phyloP scores from a whole-genome alignment of 1,140 invertebrate genomes.

The Chymomyza costata region DNA sequence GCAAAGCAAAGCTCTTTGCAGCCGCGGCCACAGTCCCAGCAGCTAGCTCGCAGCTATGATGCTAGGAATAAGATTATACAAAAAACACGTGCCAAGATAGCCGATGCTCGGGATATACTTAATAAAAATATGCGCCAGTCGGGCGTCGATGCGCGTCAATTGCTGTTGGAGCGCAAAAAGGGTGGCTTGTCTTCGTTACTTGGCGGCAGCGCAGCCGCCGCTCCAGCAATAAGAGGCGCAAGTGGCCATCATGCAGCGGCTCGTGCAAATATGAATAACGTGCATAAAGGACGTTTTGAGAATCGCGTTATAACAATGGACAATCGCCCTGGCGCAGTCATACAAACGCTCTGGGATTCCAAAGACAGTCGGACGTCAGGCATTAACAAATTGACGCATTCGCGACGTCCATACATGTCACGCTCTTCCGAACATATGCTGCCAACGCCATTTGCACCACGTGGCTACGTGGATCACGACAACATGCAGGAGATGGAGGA shows the following conservation, averaged over 20 bases:
- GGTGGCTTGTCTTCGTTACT: constrained; percentile 4
- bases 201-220: background rate
- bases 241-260: background rate
- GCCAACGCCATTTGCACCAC: constrained; percentile 45
- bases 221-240: constrained; percentile 1
- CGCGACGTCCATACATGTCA: background rate
- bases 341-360: constrained; percentile 25
- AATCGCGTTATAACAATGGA: constrained; percentile 42
- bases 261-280: background rate
- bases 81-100: constrained; percentile 80
- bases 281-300: constrained; percentile 24
- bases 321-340: constrained; percentile 14
- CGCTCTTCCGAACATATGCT: constrained; percentile 8
- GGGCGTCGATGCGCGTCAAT: constrained; percentile 79
- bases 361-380: constrained; percentile 10
- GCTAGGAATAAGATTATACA: constrained; percentile 83
- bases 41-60: constrained; percentile 75
- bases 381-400: too few species aligned
- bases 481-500: constrained; percentile 71
- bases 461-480: constrained; percentile 66
- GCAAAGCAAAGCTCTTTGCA: background rate
- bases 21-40: too few species aligned
- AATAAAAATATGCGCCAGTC: constrained; percentile 80
- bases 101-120: constrained; percentile 83
- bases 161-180: constrained; percentile 74